Percentiles rank a stretch among this genome's conserved stretches.
These are phyloP conservation scores for Ammodytes marinus DNA, from an alignment of 2,113 vertebrate species.

Conservation along the genomic window DNA sequence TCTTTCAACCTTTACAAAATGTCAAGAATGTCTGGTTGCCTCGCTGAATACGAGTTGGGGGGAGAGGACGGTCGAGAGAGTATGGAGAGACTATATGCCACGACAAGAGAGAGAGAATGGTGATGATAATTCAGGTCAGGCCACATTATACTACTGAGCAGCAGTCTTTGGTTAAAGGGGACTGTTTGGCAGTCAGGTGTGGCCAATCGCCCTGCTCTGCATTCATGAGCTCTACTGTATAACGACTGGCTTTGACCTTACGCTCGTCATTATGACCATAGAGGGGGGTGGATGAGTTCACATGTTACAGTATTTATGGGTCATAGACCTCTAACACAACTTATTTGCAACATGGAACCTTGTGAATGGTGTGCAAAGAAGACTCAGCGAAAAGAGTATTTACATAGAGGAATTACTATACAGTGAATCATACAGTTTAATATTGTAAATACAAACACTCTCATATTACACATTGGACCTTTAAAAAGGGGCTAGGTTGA, in stretches of 20 bases:
- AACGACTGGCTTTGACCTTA: constrained; percentile 40
- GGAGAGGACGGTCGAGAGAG: constrained; percentile 26
- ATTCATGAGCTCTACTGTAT: constrained; percentile 27
- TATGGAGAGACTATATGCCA: constrained; percentile 34
- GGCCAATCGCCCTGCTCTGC: constrained; percentile 23
- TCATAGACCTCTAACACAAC: background rate
- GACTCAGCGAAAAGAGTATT: background rate
- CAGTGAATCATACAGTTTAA: background rate
- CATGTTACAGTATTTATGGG: background rate
- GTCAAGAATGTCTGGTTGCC: constrained; percentile 85
- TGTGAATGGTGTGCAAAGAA: background rate
- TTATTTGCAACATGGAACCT: background rate
- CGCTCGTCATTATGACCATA: background rate
- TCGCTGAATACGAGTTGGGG: constrained; percentile 46
- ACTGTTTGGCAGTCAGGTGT: constrained; percentile 38
- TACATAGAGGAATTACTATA: background rate
- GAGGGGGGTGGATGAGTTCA: background rate
- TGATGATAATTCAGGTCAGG: constrained; percentile 66
- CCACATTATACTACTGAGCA: constrained; percentile 54
- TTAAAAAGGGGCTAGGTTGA: background rate
- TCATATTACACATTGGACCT: background rate
- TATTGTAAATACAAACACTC: constrained; percentile 1
- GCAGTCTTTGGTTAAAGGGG: constrained; percentile 38
- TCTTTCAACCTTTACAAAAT: constrained; percentile 89
- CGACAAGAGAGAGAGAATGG: constrained; percentile 40